Evolutionary conservation across 2,888 invertebrate genomes (phyloP).

Genomic region (Amphipyra berbera): DNA sequence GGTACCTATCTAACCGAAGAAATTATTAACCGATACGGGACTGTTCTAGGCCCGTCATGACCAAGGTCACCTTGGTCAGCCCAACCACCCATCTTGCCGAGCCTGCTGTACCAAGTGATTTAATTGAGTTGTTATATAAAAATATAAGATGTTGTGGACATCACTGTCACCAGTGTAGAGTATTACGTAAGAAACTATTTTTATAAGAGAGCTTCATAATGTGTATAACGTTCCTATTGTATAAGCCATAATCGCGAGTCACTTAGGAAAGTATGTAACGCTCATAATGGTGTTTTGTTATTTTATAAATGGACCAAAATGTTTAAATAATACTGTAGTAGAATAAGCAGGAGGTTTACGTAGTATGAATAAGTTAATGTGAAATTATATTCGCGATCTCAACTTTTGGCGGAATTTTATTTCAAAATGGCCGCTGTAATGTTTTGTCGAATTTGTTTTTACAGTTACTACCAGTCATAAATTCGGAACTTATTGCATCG

Average conservation of each 20-base stretch:
- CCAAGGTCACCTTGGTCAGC: no score
- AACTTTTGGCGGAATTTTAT: constrained; percentile 7
- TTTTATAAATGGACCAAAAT: constrained; percentile 55
- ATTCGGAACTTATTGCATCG: neutral
- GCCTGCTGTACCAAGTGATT: no score
- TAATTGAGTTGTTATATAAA: no score
- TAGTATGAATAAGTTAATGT: constrained; percentile 4
- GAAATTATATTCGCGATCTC: constrained; percentile 34
- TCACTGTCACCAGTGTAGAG: constrained; percentile 2
- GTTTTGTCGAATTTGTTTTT: neutral
- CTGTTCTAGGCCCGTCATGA: no score
- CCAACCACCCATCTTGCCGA: no score
- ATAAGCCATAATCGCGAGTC: constrained; percentile 58
- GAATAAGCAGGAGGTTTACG: constrained; percentile 19
- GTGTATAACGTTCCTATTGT: constrained; percentile 50
- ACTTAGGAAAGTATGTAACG: constrained; percentile 35
- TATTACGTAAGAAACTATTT: constrained; percentile 18
- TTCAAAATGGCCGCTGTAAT: constrained; percentile 5
- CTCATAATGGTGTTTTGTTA: constrained; percentile 40
- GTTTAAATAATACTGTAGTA: constrained; percentile 34
- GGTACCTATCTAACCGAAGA: no score
- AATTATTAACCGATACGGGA: no score
- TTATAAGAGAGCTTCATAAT: constrained; percentile 15
- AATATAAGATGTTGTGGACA: no score
- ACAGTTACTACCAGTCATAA: no score